Base-by-base conservation (phyloP, 2,113 vertebrate genomes). In the Cyanoliseus patagonus region DNA sequence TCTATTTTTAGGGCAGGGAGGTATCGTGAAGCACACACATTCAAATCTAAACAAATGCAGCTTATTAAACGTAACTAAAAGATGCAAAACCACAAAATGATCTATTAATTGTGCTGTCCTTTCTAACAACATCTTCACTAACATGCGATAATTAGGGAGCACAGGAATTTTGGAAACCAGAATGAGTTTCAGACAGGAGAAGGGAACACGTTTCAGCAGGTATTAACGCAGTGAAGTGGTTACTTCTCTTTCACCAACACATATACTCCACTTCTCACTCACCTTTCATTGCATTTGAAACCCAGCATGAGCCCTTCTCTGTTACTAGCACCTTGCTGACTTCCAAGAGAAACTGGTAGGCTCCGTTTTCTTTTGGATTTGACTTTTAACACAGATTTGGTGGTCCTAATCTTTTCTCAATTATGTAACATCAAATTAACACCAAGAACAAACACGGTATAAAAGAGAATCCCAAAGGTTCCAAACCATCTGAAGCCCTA, bases 351-450 rank as follows among this genome's bases (percentile, higher is more conserved):
- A 94, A 75, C 51, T 72, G 73, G 57, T 11, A 86, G 73, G 42
- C 74, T 93, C 76, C 2, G 3, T 67, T 88, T 82, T 57, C 67
- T 68, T 77, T 93, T 62, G 75, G 87, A 86, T 83, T 68, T 67
- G 11, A 83, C 83, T 93, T 93, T 55, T 88, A 90, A 86, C 47
- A 51, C 52, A 76, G 66, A 82, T 82, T 93, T 79, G 73, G 69
- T 52, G 61, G 44, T 84, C 83, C 41, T 83, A 55, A 88, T 93
- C 73, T 79, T 86, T 68, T 92, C 80, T 83, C 67, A 69, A 90
- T 92, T 77, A 92, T 3, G 11, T 66, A 73, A 82, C 67, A 80
- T 55, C 75, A 95, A 87, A 94, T 93, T 70, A 90, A 94, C 1
- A 0, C 44, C 59, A 83, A 66, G 79, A 85, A 87, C 72, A 83